A percentile compares a stretch with the other conserved stretches of the same genome.
Conservation (phyloP, 2,888 invertebrate species). For the Chloroclysta siterata region DNA sequence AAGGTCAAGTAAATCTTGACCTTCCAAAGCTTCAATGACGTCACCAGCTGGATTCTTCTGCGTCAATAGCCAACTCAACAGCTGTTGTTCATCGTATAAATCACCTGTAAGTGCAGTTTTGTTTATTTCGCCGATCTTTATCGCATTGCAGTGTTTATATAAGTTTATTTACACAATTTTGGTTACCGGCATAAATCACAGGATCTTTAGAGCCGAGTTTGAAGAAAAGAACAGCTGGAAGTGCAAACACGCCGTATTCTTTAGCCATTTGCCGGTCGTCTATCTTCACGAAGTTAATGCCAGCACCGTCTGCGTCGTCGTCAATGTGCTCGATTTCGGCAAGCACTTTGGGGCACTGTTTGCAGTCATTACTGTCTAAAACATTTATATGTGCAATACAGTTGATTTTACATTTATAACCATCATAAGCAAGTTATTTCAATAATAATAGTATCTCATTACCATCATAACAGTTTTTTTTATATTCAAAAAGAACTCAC, state of each 20-base stretch:
- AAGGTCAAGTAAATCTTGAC: slow-evolving; percentile 89
- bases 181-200: slow-evolving; percentile 93
- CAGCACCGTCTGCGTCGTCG: slow-evolving; percentile 95
- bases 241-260: slow-evolving; percentile 94
- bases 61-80: slow-evolving; percentile 95
- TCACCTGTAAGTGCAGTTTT: slow-evolving; percentile 85
- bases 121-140: slow-evolving; percentile 14
- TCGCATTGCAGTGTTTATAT: slow-evolving; percentile 7
- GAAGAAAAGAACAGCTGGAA: slow-evolving; percentile 96
- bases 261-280: slow-evolving; percentile 95
- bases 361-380: slow-evolving; percentile 97
- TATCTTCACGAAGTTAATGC: slow-evolving; percentile 96
- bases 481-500: slow-evolving; percentile 86
- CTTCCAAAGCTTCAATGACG: slow-evolving; percentile 94
- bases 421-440: slow-evolving; percentile 19
- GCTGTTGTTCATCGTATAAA: slow-evolving; percentile 93
- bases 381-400: slow-evolving; percentile 82
- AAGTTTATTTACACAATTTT: slow-evolving; percentile 22
- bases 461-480: slow-evolving; percentile 1
- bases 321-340: slow-evolving; percentile 96
- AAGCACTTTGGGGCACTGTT: slow-evolving; percentile 95
- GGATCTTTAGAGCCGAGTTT: slow-evolving; percentile 94
- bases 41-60: slow-evolving; percentile 97
- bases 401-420: slow-evolving; percentile 57
- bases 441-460: neutral